Evolutionary conservation across 2,888 invertebrate genomes (phyloP), one percentile per base, ranked within the genome.

Genomic region (Neoascia interrupta): DNA sequence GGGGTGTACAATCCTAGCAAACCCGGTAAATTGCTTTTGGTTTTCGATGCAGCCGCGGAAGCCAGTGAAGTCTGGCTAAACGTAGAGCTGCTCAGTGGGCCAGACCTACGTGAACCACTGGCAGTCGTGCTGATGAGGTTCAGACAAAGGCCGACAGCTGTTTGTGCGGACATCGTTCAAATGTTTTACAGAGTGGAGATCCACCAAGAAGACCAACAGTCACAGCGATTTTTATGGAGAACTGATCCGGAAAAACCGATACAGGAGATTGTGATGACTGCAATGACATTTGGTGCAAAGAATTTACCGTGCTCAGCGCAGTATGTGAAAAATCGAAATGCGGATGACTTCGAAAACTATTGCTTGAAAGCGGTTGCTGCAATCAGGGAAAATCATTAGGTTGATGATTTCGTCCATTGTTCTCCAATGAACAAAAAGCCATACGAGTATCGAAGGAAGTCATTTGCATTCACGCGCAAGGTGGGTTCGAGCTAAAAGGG

Each of bases 311-410:
- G 49, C 6, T 49, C 31, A 3, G 81, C 75, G 5, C 81, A 82
- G 16, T 82, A 49, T 53, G 70, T 81, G 6, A 82, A 81, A 34
- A 56, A 73, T 16, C 15, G 11, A 10, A 66, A 51, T 19, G 74
- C 36, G 49, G 19, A 23, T 3, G 36, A 36, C 2, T 58, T 41
- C 34, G 8, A 8, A 3, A 13, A 23, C 1, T 0, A 51, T 13
- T 53, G 21, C 28, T 31, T 41, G 15, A 23, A 1, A 5, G 60
- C 69, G 8, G 58, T 34, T 10, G 15, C 41, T 6, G 69, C 51
- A 3, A 70, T 70, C 8, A 31, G 43, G 2, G 16, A 51, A 13
- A 53, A 70, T 10, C 69, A 53, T 37, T 60, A 60, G 10, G 54
- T 66, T 0, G 66, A 66, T 34, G 60, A 74, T 15, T 74, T 60